Conservation (phyloP, 1,140 invertebrate genomes). For the Lasaia peninsularis region DNA sequence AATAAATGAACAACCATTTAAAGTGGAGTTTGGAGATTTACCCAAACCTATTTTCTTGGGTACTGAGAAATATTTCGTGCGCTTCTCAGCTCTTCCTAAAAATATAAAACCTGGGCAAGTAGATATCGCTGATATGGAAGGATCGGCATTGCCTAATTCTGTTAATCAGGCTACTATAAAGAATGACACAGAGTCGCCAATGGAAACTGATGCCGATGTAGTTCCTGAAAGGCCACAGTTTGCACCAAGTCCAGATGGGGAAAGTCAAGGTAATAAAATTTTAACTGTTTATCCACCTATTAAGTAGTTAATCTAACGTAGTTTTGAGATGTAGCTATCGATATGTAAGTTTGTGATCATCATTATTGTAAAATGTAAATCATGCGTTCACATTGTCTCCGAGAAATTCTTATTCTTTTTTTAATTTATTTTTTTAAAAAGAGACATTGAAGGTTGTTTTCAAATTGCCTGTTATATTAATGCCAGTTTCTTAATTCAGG, state of each 20-base stretch:
- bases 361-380: no score
- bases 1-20: slow-evolving; percentile 90
- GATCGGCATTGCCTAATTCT: slow-evolving; percentile 25
- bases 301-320: no score
- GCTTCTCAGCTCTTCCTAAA: slow-evolving; percentile 85
- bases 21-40: slow-evolving; percentile 93
- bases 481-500: slow-evolving; percentile 27
- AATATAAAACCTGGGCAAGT: slow-evolving; percentile 84
- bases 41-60: slow-evolving; percentile 91
- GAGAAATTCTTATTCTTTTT: no score
- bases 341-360: no score
- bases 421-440: no score
- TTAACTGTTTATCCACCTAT: no score
- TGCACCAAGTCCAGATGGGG: slow-evolving; percentile 53
- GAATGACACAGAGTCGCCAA: slow-evolving; percentile 25
- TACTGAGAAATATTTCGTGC: slow-evolving; percentile 89
- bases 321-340: no score
- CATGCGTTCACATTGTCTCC: no score
- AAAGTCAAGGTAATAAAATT: slow-evolving; percentile 55
- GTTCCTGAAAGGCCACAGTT: slow-evolving; percentile 29
- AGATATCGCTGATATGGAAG: slow-evolving; percentile 83
- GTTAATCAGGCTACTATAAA: slow-evolving; percentile 14
- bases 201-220: slow-evolving; percentile 40
- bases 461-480: no score
- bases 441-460: neutral